A percentile compares a stretch with the other conserved stretches of the same genome.
Evolutionary conservation across 2,888 invertebrate genomes (phyloP).

Genomic region (Caenorhabditis sp.): DNA sequence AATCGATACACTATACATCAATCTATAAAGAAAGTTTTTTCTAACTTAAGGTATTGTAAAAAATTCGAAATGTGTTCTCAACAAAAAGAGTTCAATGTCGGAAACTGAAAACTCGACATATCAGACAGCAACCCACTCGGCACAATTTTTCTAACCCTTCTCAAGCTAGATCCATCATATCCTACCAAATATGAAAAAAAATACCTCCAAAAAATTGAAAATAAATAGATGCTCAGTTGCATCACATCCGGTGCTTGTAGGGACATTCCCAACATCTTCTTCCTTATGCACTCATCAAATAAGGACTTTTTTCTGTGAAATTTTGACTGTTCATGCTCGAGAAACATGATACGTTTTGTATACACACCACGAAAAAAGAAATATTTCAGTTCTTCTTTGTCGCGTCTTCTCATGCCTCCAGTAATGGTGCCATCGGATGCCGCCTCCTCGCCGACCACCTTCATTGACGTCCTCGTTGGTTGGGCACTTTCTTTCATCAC

Average conservation of each 20-base stretch:
- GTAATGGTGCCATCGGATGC: slow-evolving; percentile 61
- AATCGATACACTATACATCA: too few species aligned
- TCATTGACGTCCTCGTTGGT: slow-evolving; percentile 58
- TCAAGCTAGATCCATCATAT: too few species aligned
- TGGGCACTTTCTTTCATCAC: slow-evolving; percentile 59
- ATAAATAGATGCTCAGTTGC: slow-evolving; percentile 28
- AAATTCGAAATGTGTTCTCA: too few species aligned
- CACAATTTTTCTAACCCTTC: too few species aligned
- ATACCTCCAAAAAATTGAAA: not conserved
- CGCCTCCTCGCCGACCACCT: slow-evolving; percentile 56
- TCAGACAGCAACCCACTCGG: too few species aligned
- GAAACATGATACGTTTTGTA: slow-evolving; percentile 55
- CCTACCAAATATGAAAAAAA: not conserved
- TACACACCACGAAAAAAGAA: slow-evolving; percentile 34
- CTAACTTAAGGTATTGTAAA: too few species aligned
- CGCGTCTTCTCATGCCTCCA: slow-evolving; percentile 54
- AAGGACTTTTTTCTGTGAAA: slow-evolving; percentile 7
- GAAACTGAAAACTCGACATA: too few species aligned
- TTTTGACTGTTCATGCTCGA: slow-evolving; percentile 35
- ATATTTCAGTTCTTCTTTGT: slow-evolving; percentile 52
- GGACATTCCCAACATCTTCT: slow-evolving; percentile 39
- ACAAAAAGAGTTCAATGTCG: too few species aligned
- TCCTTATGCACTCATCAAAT: slow-evolving; percentile 59
- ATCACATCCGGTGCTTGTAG: slow-evolving; percentile 52
- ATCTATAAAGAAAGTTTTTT: too few species aligned